Percentiles rank a stretch among this genome's conserved stretches.
Evolutionary conservation across 2,797 vertebrate species (phyloP).

Genomic region (Enteromius argenteus): DNA sequence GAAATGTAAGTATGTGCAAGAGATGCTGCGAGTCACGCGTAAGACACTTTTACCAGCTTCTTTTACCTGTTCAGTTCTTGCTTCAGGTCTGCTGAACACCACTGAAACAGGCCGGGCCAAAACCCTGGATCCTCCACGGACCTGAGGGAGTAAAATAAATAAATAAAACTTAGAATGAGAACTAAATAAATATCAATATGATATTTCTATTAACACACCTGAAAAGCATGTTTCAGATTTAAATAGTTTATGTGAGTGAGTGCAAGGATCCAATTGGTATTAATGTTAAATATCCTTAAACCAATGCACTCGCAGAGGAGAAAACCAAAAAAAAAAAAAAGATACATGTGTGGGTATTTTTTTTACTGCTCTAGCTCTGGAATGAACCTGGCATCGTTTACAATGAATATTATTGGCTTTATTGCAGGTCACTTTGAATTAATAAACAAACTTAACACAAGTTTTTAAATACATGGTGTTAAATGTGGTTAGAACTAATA

Average conservation of each 20-base stretch:
- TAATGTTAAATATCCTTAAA: background rate
- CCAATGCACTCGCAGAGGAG: background rate
- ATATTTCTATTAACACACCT: background rate
- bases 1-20: background rate
- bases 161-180: background rate
- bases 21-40: background rate
- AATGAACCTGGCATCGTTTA: background rate
- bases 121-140: constrained; percentile 83
- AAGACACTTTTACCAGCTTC: background rate
- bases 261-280: background rate
- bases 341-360: too few relatives aligned
- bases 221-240: background rate
- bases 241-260: background rate
- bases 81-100: constrained; percentile 80
- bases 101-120: constrained; percentile 83
- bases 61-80: constrained; percentile 79
- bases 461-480: background rate
- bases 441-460: background rate
- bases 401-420: background rate
- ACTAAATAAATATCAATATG: background rate
- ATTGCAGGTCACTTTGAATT: background rate
- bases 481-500: background rate
- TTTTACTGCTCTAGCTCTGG: background rate
- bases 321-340: too few relatives aligned
- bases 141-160: constrained; percentile 67